Evolutionary conservation across 1,140 invertebrate species (phyloP).

Genomic region (Hylyphantes graminicola): DNA sequence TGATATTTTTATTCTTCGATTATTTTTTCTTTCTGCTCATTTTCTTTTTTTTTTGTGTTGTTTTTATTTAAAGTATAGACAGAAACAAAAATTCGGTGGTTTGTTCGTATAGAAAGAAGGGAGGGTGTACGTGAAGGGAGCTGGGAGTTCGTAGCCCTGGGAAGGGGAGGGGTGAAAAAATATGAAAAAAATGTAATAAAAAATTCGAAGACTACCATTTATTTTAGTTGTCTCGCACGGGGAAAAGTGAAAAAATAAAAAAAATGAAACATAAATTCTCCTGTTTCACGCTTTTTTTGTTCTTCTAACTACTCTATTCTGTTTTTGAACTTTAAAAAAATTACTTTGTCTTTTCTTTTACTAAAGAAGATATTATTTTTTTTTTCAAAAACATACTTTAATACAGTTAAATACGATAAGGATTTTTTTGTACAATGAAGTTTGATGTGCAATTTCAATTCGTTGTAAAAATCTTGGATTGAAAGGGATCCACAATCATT

Average conservation of each 20-base stretch:
- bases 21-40: constrained; percentile 21
- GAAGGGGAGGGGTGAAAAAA: constrained; percentile 7
- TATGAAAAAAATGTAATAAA: constrained; percentile 16
- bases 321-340: constrained; percentile 53
- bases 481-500: constrained; percentile 23
- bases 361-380: constrained; percentile 34
- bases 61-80: constrained; percentile 56
- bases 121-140: not conserved
- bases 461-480: constrained; percentile 19
- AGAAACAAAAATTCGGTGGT: constrained; percentile 14
- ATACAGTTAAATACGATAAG: constrained; percentile 44
- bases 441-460: constrained; percentile 46
- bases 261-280: constrained; percentile 59
- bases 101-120: not conserved
- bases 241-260: constrained; percentile 29
- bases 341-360: constrained; percentile 44
- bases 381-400: constrained; percentile 40
- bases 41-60: constrained; percentile 31
- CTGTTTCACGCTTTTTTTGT: constrained; percentile 57
- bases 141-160: not conserved
- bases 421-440: constrained; percentile 23
- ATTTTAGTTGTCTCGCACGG: constrained; percentile 56
- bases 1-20: not conserved
- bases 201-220: constrained; percentile 57
- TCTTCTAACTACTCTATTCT: constrained; percentile 35